Base-by-base conservation (phyloP, 2,113 vertebrate species). In the Chamaetylas fuelleborni region DNA sequence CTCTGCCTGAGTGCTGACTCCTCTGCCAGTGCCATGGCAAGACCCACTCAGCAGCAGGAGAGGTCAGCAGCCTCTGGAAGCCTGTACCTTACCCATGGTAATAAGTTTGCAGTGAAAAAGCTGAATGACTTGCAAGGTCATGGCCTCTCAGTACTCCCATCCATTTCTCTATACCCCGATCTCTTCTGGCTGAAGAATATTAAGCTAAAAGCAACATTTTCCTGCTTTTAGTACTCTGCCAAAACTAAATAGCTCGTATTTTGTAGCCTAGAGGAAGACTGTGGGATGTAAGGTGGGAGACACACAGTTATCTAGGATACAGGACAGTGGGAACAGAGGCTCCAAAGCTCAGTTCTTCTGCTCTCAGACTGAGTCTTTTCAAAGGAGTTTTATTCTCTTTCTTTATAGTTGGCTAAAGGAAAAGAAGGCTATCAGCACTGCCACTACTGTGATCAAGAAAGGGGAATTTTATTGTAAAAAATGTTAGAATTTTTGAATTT, bases 81-180 rank as follows among this genome's bases (percentile, higher is more conserved):
- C 24, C 38, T 1, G 0, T 18, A 5, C 14, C 22, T 72, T 31
- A n/a, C 45, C 48, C 19, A 1, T 23, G 22, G 34, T 38, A 22
- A 7, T 19, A 25, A 4, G 7, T 58, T 86, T 77, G 24, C 42
- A 31, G 33, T 34, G 24, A 50, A 70, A 80, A 71, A 70, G 40
- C 11, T 33, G 51, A 60, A 36, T 28, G 43, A 40, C 34, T 89
- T 60, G 25, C 1, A 2, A 73, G 60, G 56, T 74, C 6, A 0
- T 51, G 67, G 38, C 45, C 66, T 14, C 34, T 40, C 19, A 12
- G 57, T 51, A 24, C 12, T 82, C 66, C 28, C 2, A 1, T 82
- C 45, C 16, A 2, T 56, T 67, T 60, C 42, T 13, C 4, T 38
- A 12, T n/a, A 17, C 14, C 24, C 28, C 12, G 5, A 14, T 36